phyloP scores from a whole-genome alignment of 2,888 invertebrate species.

The Hylaea fasciaria region DNA sequence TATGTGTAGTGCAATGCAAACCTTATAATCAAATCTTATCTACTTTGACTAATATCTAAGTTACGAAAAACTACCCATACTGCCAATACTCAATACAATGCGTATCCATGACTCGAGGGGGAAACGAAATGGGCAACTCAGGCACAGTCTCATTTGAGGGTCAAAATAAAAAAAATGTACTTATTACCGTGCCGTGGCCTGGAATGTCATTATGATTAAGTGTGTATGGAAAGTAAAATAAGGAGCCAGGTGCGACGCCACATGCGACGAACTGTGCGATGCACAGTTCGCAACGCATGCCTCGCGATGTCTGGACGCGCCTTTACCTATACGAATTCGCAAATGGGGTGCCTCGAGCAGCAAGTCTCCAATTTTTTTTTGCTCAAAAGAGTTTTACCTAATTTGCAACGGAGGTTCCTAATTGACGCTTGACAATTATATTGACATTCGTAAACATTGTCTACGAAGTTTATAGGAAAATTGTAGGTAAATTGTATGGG shows the following conservation, averaged over 20 bases:
- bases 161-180: conserved; percentile 63
- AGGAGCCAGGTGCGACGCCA: conserved; percentile 40
- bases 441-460: too few relatives aligned
- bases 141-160: conserved; percentile 64
- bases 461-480: too few relatives aligned
- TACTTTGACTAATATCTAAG: too few relatives aligned
- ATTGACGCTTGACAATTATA: too few relatives aligned
- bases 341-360: too few relatives aligned
- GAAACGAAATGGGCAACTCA: conserved; percentile 74
- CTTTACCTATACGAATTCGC: neutral
- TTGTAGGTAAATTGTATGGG: neutral
- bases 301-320: too few relatives aligned
- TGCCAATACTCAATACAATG: conserved; percentile 61
- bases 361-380: too few relatives aligned
- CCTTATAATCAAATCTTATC: too few relatives aligned
- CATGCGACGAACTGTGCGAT: too few relatives aligned
- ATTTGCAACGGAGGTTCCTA: too few relatives aligned
- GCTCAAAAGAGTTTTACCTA: neutral
- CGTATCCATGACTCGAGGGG: conserved; percentile 57
- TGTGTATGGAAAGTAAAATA: conserved; percentile 46
- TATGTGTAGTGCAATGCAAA: too few relatives aligned
- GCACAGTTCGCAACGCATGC: too few relatives aligned
- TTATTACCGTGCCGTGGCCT: conserved; percentile 56
- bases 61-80: conserved; percentile 16
- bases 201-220: conserved; percentile 57